phyloP scores from a whole-genome alignment of 35 echinoderm and acorn worm genomes.

The Hemicentrotus pulcherrimus region DNA sequence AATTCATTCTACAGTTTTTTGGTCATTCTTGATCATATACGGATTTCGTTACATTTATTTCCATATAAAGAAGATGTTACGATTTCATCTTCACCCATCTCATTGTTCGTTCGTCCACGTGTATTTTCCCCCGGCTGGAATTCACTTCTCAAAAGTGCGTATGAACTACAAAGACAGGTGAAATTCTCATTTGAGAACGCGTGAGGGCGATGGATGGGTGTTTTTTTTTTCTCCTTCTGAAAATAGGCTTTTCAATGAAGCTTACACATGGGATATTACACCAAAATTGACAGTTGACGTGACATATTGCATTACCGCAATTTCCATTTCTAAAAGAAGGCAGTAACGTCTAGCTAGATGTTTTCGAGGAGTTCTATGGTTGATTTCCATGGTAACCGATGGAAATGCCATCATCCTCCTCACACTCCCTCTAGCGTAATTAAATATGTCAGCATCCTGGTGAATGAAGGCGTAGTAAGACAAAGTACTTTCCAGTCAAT shows the following conservation, averaged over 20 bases:
- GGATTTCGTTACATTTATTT: too few relatives aligned
- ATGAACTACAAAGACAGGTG: too few relatives aligned
- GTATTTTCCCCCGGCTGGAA: too few relatives aligned
- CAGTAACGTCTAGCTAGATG: not conserved
- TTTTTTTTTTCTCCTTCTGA: too few relatives aligned
- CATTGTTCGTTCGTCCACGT: too few relatives aligned
- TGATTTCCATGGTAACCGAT: not conserved
- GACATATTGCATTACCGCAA: not conserved
- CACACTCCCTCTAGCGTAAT: not conserved
- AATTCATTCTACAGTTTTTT: too few relatives aligned
- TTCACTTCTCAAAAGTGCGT: too few relatives aligned
- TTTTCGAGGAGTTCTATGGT: not conserved
- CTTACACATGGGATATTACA: not conserved
- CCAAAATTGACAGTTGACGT: not conserved
- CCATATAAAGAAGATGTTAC: too few relatives aligned
- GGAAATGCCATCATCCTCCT: not conserved
- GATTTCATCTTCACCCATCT: too few relatives aligned
- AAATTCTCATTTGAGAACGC: too few relatives aligned
- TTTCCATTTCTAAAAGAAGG: not conserved
- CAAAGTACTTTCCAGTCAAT: not conserved
- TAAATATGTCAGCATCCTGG: not conserved
- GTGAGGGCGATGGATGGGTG: too few relatives aligned
- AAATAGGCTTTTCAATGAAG: not conserved
- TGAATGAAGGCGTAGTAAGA: not conserved
- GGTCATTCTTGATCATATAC: too few relatives aligned